Conservation (phyloP, 2,113 vertebrate genomes). For the Brachypteracias leptosomus region DNA sequence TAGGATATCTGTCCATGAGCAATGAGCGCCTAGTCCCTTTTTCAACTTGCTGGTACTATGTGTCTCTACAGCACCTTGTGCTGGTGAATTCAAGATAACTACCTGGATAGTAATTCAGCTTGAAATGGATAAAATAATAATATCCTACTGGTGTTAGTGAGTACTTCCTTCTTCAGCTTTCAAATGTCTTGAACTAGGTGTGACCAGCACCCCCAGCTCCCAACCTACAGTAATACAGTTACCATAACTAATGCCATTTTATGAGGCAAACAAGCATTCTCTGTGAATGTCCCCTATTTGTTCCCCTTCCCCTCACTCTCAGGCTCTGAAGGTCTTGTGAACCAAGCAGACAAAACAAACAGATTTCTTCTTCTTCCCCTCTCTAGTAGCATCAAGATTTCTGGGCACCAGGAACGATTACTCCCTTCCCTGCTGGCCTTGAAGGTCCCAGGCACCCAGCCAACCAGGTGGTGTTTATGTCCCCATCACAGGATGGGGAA, state of each 20-base stretch:
- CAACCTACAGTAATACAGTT: rapidly evolving
- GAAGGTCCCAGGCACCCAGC: neutral
- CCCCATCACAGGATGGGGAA: neutral
- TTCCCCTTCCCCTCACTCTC: neutral
- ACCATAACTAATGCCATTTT: neutral
- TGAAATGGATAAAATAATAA: neutral
- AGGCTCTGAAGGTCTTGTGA: neutral
- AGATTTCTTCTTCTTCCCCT: neutral
- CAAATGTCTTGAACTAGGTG: neutral
- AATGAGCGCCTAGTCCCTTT: neutral
- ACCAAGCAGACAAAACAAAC: neutral
- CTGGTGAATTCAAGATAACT: neutral
- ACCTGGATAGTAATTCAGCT: neutral
- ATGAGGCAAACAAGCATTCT: neutral
- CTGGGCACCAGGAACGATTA: rapidly evolving
- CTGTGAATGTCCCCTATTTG: rapidly evolving
- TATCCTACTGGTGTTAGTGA: neutral
- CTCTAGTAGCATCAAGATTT: neutral
- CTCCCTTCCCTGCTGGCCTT: neutral
- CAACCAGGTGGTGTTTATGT: neutral
- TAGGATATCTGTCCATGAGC: no score
- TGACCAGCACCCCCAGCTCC: neutral
- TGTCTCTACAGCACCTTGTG: neutral
- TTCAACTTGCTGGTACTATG: neutral
- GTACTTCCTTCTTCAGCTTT: neutral